Evolutionary conservation across 2,888 invertebrate genomes (phyloP).

Genomic region (Agrilus biguttatus): DNA sequence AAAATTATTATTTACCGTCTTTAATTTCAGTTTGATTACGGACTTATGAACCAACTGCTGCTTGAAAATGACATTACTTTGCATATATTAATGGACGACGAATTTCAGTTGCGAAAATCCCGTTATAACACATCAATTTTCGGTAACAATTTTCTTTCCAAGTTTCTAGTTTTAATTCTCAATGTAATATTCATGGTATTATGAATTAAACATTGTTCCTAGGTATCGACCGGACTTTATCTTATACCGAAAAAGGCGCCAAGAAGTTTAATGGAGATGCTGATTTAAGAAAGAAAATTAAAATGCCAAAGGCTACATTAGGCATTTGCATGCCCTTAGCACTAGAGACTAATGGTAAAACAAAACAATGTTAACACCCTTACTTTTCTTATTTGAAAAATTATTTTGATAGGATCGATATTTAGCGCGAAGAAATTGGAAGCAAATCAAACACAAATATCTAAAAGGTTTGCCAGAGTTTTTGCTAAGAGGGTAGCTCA

Average conservation of each 20-base stretch:
- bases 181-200: neutral
- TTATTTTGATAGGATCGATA: constrained; percentile 33
- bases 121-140: constrained; percentile 59
- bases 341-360: constrained; percentile 67
- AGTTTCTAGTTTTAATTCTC: neutral
- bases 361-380: neutral
- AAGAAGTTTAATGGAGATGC: constrained; percentile 53
- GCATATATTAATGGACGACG: constrained; percentile 71
- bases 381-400: too few species aligned
- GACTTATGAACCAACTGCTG: constrained; percentile 66
- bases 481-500: constrained; percentile 51
- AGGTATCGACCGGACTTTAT: constrained; percentile 62
- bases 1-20: constrained; percentile 4
- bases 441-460: constrained; percentile 38
- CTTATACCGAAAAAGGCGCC: constrained; percentile 69
- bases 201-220: constrained; percentile 9
- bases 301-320: constrained; percentile 57
- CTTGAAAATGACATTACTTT: constrained; percentile 67
- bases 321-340: constrained; percentile 71
- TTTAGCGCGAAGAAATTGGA: constrained; percentile 47
- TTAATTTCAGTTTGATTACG: constrained; percentile 57
- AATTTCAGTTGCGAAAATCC: constrained; percentile 61
- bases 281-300: constrained; percentile 57
- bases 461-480: constrained; percentile 48
- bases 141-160: constrained; percentile 37